phyloP scores from a whole-genome alignment of 2,797 vertebrate genomes.

The Malurus splendens region DNA sequence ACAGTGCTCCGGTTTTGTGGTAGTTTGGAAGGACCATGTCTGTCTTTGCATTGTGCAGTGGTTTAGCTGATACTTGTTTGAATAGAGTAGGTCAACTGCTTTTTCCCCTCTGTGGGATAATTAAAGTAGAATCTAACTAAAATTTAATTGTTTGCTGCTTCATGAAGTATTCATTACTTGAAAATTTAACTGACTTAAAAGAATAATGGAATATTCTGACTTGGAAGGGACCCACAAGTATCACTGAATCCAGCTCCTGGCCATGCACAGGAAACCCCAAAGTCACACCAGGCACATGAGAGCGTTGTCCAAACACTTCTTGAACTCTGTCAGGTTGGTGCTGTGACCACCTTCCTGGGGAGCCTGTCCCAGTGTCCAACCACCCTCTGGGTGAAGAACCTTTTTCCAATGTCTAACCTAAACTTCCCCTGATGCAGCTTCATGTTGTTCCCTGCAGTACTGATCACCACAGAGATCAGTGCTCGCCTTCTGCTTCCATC shows the following conservation, averaged over 20 bases:
- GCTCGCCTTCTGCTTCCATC: accelerated
- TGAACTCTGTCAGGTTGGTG: background rate
- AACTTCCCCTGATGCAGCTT: background rate
- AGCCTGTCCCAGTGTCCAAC: background rate
- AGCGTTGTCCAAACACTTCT: background rate
- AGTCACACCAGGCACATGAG: background rate
- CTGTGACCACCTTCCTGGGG: background rate
- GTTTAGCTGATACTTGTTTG: background rate
- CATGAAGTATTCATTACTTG: background rate
- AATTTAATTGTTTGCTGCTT: background rate
- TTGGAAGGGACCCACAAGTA: background rate
- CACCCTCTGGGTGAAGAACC: background rate
- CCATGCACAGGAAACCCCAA: background rate
- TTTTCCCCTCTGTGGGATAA: background rate
- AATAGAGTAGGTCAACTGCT: background rate
- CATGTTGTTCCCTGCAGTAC: background rate
- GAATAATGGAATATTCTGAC: background rate
- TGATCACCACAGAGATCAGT: background rate
- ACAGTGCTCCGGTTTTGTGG: background rate
- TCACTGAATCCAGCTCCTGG: background rate
- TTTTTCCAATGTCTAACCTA: background rate
- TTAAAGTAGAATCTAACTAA: background rate
- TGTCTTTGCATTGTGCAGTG: background rate
- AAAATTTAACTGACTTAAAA: background rate
- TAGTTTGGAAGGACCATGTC: background rate